Evolutionary conservation across 2,113 vertebrate species (phyloP).

Genomic region (Melanostigma gelatinosum): DNA sequence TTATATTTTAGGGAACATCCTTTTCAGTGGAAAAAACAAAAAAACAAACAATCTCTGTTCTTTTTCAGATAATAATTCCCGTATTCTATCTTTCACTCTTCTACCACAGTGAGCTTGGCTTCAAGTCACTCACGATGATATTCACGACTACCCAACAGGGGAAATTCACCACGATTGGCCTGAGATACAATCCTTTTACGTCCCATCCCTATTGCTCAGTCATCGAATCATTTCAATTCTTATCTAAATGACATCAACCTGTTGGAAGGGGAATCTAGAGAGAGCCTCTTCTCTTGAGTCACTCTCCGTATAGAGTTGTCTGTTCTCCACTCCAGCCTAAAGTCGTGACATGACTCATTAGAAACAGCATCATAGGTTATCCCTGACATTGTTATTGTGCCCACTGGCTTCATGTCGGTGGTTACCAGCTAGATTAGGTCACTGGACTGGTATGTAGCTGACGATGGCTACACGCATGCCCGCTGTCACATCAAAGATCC

Average conservation of each 20-base stretch:
- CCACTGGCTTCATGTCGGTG: constrained; percentile 49
- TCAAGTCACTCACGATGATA: neutral
- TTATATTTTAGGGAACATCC: too few species aligned
- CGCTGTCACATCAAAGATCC: constrained; percentile 21
- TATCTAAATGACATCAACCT: neutral
- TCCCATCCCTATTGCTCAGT: neutral
- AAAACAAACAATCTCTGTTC: neutral
- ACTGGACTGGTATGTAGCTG: constrained; percentile 53
- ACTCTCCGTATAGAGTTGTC: constrained; percentile 24
- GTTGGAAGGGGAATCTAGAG: neutral
- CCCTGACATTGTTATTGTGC: constrained; percentile 44
- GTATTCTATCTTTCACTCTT: neutral
- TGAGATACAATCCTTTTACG: neutral
- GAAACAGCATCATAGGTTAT: constrained; percentile 46
- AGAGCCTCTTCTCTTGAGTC: neutral
- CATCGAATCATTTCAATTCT: neutral
- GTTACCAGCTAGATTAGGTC: constrained; percentile 61
- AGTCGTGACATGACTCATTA: constrained; percentile 57
- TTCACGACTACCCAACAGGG: neutral
- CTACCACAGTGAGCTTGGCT: neutral
- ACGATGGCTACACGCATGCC: constrained; percentile 18
- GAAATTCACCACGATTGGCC: neutral
- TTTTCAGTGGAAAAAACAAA: neutral
- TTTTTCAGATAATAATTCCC: neutral
- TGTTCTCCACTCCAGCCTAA: constrained; percentile 25